Evolutionary conservation across 1,140 invertebrate species (phyloP), one percentile per base, ranked within the genome.

Genomic region (Ips nitidus): DNA sequence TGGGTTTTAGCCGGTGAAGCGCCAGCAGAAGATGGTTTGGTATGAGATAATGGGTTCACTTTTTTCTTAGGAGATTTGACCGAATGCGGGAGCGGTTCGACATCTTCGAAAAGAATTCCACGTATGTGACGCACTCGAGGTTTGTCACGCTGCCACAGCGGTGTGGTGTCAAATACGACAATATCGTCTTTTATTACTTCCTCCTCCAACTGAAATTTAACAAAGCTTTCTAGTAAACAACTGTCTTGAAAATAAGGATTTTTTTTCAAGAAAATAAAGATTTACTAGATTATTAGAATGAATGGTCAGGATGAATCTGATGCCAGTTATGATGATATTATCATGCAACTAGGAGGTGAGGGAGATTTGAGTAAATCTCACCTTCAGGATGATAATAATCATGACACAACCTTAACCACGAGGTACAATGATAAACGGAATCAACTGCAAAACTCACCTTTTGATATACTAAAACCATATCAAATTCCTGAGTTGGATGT

Each of bases 101-200:
- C 42, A 72, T 85, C 83, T 47, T 86, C 85, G 43, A 86, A 77
- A 40, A 86, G 76, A 69, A 87, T 86, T 22, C 86, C 86, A 4
- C 87, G 80, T 71, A 89, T 88, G 67, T 88, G 86, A 41, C 85
- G 80, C 2, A 88, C 81, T 56, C 85, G 76, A 0, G 82, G 75
- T 57, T 73, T 73, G 43, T 78, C 74, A 4, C 86, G 78, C 37
- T 82, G 81, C 87, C 87, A 88, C 6, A 88, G 74, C 0, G 87
- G 86, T n/a, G 84, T 85, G 1, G 84, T 86, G 61, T 85, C 83
- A 63, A 85, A 85, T 83, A 82, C 59, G 83, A 83, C 80, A 2
- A 77, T 77, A 3, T 77, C 76, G 1, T 66, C 47, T 4, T 63
- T 65, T 52, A 72, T 63, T 2, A 38, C 41, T 2, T 41, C n/a